phyloP scores from a whole-genome alignment of 2,888 invertebrate species.

The Phyto melanocephala region DNA sequence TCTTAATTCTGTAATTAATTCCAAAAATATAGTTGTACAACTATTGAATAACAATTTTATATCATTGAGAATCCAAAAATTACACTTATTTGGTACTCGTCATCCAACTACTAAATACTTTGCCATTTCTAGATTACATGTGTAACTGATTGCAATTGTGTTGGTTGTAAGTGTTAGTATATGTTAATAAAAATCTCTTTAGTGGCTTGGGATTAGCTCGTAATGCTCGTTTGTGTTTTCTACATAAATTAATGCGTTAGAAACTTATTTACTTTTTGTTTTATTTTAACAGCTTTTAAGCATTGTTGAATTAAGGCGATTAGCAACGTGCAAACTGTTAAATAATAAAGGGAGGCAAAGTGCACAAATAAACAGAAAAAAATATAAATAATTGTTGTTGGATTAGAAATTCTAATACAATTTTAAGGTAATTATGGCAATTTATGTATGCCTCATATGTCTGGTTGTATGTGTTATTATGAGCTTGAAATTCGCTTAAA shows the following conservation, averaged over 20 bases:
- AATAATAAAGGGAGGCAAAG: conserved; percentile 9
- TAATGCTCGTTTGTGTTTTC: conserved; percentile 32
- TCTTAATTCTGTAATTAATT: too few species aligned
- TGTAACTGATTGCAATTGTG: not conserved
- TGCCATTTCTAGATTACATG: not conserved
- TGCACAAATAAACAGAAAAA: not conserved
- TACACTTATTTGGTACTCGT: too few species aligned
- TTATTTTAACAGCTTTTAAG: not conserved
- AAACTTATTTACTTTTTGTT: not conserved
- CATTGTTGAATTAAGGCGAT: conserved; percentile 32
- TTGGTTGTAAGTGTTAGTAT: not conserved
- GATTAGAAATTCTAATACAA: not conserved
- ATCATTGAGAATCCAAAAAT: too few species aligned
- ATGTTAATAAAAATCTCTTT: conserved; percentile 23
- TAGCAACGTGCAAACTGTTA: conserved; percentile 19
- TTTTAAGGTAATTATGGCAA: too few species aligned
- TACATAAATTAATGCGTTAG: conserved; percentile 17
- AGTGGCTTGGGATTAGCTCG: conserved; percentile 51
- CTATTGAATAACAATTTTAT: too few species aligned
- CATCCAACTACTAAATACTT: too few species aligned
- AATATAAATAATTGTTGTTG: not conserved
- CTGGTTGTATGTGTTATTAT: too few species aligned
- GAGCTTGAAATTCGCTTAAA: too few species aligned
- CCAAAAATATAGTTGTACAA: too few species aligned
- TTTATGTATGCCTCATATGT: too few species aligned